phyloP scores from a whole-genome alignment of 2,113 vertebrate genomes.

The Callionymus lyra region DNA sequence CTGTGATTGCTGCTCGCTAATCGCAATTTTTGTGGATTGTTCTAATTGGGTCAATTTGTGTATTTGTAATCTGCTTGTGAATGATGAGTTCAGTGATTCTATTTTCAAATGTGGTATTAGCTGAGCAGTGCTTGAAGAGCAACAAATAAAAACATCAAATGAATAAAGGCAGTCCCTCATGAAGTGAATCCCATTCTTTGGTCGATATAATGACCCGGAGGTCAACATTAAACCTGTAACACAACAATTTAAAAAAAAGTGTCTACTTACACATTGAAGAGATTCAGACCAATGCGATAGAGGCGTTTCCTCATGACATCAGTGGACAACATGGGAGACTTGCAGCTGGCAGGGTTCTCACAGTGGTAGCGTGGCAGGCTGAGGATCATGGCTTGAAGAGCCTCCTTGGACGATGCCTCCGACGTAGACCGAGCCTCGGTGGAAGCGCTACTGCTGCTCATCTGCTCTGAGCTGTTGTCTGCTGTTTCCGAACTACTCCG shows the following conservation, averaged over 20 bases:
- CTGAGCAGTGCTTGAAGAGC: too few relatives aligned
- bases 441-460: slow-evolving; percentile 89
- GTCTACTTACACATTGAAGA: slow-evolving; percentile 93
- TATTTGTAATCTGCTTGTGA: too few relatives aligned
- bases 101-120: too few relatives aligned
- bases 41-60: too few relatives aligned
- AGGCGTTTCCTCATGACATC: slow-evolving; percentile 94
- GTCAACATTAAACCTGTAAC: too few relatives aligned
- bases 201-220: too few relatives aligned
- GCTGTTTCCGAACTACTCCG: slow-evolving; percentile 71
- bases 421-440: slow-evolving; percentile 85
- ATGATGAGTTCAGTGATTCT: too few relatives aligned
- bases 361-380: slow-evolving; percentile 95
- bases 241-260: neutral
- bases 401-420: slow-evolving; percentile 82
- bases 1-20: too few relatives aligned
- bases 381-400: slow-evolving; percentile 94
- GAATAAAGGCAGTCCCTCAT: too few relatives aligned
- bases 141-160: too few relatives aligned
- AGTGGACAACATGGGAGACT: slow-evolving; percentile 90
- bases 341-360: slow-evolving; percentile 92
- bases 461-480: slow-evolving; percentile 81
- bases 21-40: too few relatives aligned
- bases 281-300: slow-evolving; percentile 96
- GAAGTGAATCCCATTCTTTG: too few relatives aligned